phyloP scores from a whole-genome alignment of 2,113 vertebrate species.

The Sporophila hypoxantha region DNA sequence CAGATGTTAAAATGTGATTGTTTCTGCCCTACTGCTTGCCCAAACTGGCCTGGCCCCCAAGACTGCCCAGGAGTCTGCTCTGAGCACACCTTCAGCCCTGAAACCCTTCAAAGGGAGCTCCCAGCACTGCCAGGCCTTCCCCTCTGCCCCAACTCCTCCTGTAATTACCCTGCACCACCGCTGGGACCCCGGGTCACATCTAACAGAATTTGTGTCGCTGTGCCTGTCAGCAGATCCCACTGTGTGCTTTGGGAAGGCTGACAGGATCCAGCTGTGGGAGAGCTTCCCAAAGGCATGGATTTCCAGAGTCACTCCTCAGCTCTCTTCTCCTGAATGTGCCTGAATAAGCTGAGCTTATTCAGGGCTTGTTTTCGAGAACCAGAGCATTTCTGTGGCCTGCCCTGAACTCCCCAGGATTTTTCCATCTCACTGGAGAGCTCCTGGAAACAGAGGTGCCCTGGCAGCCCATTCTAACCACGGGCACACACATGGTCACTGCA shows the following conservation, averaged over 20 bases:
- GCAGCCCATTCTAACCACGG: accelerated
- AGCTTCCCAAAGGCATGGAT: not conserved
- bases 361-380: not conserved
- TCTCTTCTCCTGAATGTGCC: not conserved
- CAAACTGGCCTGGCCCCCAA: not conserved
- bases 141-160: not conserved
- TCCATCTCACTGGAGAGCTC: not conserved
- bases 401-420: not conserved
- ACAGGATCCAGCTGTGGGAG: not conserved
- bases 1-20: not conserved
- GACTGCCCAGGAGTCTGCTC: not conserved
- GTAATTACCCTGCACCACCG: not conserved
- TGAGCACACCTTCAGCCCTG: not conserved
- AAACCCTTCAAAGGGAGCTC: not conserved
- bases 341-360: not conserved
- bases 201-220: not conserved
- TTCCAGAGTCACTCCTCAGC: not conserved
- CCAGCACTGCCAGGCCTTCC: not conserved
- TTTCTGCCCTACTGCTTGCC: not conserved
- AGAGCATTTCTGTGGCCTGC: not conserved
- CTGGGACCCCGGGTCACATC: not conserved
- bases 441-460: not conserved
- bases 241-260: not conserved
- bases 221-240: not conserved
- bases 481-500: not conserved